Evolutionary conservation across 2,888 invertebrate genomes (phyloP), one percentile per base, ranked within the genome.

Genomic region (Julus scanicus): DNA sequence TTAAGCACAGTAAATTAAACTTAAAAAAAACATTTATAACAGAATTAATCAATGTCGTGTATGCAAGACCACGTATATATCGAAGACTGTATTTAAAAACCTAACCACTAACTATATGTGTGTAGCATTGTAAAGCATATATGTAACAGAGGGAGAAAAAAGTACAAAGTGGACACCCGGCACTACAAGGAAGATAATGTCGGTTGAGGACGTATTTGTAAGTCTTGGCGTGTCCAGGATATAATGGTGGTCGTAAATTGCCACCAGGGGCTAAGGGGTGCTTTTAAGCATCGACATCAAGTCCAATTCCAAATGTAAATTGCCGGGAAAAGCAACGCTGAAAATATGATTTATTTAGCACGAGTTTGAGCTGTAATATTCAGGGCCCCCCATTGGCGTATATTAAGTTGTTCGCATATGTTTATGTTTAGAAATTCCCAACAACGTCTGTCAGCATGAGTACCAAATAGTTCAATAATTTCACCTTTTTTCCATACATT

Each of bases 221-320:
- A 63, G 20, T 63, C 20, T 20, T 8, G 20, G 8, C 20, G 80
- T 37, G 37, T 80, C 37, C 37, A 37, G 80, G 80, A 80, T 80
- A 37, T 80, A 37, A 80, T 80, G 80, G 80, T 37, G 37, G 8
- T 80, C 80, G 37, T 80, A 80, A 80, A 39, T 80, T 80, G 15
- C 80, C 80, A 80, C 80, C 80, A 80, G 80, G 37, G 80, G 80
- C 80, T 80, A 80, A 80, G 37, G 80, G 37, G 13, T 80, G 15
- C 80, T 13, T 80, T 39, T 80, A 44, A 44, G 44, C 80, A 80
- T 80, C 80, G 80, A 80, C 80, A 80, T 37, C 80, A 37, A 15
- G 80, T 80, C 37, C 37, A 9, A 39, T 80, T 37, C 80, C 8
- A 80, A 80, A 80, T 80, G 80, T 37, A 80, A 80, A 80, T 80